A percentile compares a stretch with the other conserved stretches of the same genome.
phyloP scores from a whole-genome alignment of 92 coral and sea anemone genomes.

The Diadumene lineata region DNA sequence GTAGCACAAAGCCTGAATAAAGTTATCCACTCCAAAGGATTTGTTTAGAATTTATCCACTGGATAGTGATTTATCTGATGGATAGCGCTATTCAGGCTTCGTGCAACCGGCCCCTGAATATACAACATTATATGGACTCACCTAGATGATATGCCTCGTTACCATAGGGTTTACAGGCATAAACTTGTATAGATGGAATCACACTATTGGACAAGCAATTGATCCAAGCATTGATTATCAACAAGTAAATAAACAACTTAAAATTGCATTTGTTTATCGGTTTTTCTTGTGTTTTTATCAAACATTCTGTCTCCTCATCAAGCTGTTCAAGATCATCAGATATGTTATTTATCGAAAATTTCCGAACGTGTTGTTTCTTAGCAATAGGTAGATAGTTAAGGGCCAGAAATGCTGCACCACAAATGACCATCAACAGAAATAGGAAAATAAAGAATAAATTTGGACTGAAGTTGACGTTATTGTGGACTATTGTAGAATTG shows the following conservation, averaged over 20 bases:
- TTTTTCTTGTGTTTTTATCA: constrained; percentile 1
- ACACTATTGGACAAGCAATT: constrained; percentile 82
- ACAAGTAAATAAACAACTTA: constrained; percentile 42
- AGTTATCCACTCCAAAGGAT: too few relatives aligned
- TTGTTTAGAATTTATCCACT: too few relatives aligned
- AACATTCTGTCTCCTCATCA: constrained; percentile 38
- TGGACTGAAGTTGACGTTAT: constrained; percentile 62
- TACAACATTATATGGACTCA: constrained; percentile 24
- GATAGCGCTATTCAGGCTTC: too few relatives aligned
- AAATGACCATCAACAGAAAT: constrained; percentile 74
- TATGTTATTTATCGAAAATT: too few relatives aligned
- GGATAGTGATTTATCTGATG: too few relatives aligned
- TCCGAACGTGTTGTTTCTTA: constrained; percentile 56
- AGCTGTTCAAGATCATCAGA: too few relatives aligned
- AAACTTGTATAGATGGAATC: constrained; percentile 61
- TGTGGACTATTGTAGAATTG: neutral
- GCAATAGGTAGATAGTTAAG: constrained; percentile 83
- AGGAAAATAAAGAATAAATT: constrained; percentile 75
- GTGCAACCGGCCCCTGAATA: too few relatives aligned
- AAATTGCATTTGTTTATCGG: constrained; percentile 10
- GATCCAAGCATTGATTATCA: constrained; percentile 75
- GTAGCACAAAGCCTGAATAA: too few relatives aligned
- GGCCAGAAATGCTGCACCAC: constrained; percentile 76
- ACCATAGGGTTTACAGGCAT: constrained; percentile 89
- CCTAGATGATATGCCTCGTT: constrained; percentile 80